Evolutionary conservation across 2,113 vertebrate genomes (phyloP), one percentile per base, ranked within the genome.

Genomic region (Numenius arquata): DNA sequence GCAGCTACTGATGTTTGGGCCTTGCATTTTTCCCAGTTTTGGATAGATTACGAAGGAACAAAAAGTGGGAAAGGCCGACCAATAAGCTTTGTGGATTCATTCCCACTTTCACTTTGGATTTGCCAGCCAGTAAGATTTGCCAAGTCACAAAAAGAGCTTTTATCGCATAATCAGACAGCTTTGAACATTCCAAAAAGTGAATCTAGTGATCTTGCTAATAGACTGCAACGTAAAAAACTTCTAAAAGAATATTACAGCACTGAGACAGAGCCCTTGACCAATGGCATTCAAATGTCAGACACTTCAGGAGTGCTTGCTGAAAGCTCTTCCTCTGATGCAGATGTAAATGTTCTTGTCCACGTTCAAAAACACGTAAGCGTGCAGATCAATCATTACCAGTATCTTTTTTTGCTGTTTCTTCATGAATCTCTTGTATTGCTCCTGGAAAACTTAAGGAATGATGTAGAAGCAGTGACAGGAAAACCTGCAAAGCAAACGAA

Each of bases 351-450:
- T 79, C 97, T 99, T 93, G 98, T 99, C 82, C 98, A 99, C 3
- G 95, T 99, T 90, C 99, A 99, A 88, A 99, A 99, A 90, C 98
- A 98, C 41, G 97, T 99, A 74, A 99, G 99, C 86, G 94, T 98
- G 94, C 99, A 99, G 96, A 98, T 99, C 96, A 99, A 99, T 98
- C 99, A 99, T 97, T 98, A 98, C 93, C 99, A 99, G 96, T 99
- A 99, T 72, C 84, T 99, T 48, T 99, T 99, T 70, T 97, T 99
- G 95, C 98, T 99, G 83, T 97, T 98, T 61, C 99, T 99, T 32
- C 99, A 99, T 71, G 98, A 99, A 43, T 99, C 99, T 59, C 98
- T 99, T 79, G 98, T 99, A 76, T 89, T 98, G 32, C 98, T 99
- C 86, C 98, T 99, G 95, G 99, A 99, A 93, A 99, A 99, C 20